Evolutionary conservation across 1,140 invertebrate genomes (phyloP).

Genomic region (Eumaeus atala): DNA sequence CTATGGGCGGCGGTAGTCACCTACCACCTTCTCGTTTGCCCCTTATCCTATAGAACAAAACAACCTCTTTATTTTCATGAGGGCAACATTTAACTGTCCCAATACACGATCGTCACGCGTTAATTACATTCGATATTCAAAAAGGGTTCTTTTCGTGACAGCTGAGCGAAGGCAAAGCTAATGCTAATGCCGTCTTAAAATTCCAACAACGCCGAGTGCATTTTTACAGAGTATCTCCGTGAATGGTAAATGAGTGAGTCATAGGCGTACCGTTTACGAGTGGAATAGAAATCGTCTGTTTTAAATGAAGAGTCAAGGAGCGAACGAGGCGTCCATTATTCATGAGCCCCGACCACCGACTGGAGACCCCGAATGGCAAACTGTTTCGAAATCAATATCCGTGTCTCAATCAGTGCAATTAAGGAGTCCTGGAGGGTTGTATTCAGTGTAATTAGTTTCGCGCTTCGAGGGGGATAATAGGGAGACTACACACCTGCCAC

Average conservation of each 20-base stretch:
- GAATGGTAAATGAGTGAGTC: slow-evolving; percentile 70
- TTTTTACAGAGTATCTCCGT: slow-evolving; percentile 65
- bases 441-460: slow-evolving; percentile 62
- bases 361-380: slow-evolving; percentile 37
- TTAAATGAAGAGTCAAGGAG: slow-evolving; percentile 69
- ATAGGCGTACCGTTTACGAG: slow-evolving; percentile 64
- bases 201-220: slow-evolving; percentile 53
- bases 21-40: too few species aligned
- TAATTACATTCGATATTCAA: slow-evolving; percentile 7
- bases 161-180: slow-evolving; percentile 17
- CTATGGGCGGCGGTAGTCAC: too few species aligned
- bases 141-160: neutral
- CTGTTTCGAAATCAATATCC: slow-evolving; percentile 69
- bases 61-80: too few species aligned
- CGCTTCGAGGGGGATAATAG: slow-evolving; percentile 29
- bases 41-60: too few species aligned
- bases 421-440: slow-evolving; percentile 46
- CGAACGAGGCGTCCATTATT: slow-evolving; percentile 65
- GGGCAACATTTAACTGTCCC: neutral
- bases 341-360: slow-evolving; percentile 52
- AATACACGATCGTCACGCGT: neutral
- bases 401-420: slow-evolving; percentile 71
- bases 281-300: slow-evolving; percentile 72
- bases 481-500: neutral
- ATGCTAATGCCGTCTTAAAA: slow-evolving; percentile 44